These are phyloP conservation scores for Sympetrum striolatum DNA, from an alignment of 2,888 invertebrate genomes.

Conservation along the genomic window DNA sequence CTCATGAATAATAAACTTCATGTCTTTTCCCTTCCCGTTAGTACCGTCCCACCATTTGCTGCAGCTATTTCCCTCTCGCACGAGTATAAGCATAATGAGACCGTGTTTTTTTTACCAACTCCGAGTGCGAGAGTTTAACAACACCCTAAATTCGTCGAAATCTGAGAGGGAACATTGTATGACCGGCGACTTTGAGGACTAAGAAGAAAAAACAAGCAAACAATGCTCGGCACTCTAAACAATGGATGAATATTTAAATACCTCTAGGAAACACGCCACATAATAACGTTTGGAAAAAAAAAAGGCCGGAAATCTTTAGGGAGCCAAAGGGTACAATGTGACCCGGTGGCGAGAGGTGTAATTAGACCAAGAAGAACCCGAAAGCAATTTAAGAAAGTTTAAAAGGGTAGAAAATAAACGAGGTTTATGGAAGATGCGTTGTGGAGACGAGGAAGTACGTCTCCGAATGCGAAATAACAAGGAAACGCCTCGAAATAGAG, in stretches of 20 bases:
- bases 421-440: neutral
- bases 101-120: neutral
- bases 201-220: neutral
- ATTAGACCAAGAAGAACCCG: neutral
- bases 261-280: neutral
- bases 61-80: neutral
- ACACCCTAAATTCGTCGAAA: neutral
- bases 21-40: neutral
- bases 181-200: neutral
- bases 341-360: neutral
- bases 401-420: neutral
- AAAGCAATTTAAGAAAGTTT: neutral
- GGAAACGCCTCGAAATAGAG: neutral
- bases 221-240: neutral
- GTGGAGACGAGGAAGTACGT: neutral
- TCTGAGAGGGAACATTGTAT: neutral
- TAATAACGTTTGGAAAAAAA: neutral
- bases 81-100: neutral
- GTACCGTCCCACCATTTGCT: neutral
- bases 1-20: neutral
- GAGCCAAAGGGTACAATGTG: neutral
- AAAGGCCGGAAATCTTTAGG: neutral
- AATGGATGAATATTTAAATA: neutral
- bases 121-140: neutral
- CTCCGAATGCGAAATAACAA: neutral